Evolutionary conservation across 2,888 invertebrate genomes (phyloP), one percentile per base, ranked within the genome.

Genomic region (Dorcus hopei): DNA sequence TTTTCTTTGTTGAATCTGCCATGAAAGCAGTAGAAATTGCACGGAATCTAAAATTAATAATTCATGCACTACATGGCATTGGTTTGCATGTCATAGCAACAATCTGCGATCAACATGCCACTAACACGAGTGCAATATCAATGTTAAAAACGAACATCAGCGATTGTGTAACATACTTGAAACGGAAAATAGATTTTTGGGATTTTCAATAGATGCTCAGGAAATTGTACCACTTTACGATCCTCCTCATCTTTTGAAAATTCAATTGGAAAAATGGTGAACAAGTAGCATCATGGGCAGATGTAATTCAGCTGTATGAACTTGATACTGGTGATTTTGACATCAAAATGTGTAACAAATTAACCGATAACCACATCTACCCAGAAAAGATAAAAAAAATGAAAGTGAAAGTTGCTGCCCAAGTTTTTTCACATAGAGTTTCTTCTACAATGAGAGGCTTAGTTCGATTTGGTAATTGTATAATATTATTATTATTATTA

Each of bases 181-280:
- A 8, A 43, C n/a, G 16, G 56, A 56, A 8, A n/a, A 54, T 16
- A n/a, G 33, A 14, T 49, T 38, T 41, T 43, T 23, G 2, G 55
- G 55, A 16, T 58, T 49, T 54, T 11, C 14, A 14, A 19, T 54
- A 33, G 49, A 41, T 38, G 42, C n/a, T 7, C 8, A 54, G 7
- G 58, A 60, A 52, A 33, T 59, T 14, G 45, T 62, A 9, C 58
- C 53, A 4, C 26, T 60, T 1, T 61, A 51, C 49, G 62, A 62
- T 56, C 38, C 53, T 9, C 62, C 60, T 5, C 60, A 60, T 48
- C 48, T 62, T 2, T 47, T 62, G 11, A 62, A 62, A 41, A 11
- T 58, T 58, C 33, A 41, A 8, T 11, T 41, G 26, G 11, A 38
- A 57, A 39, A 38, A 19, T 9, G 23, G 48, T n/a, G 9, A 38